Conservation (phyloP, 2,888 invertebrate species). For the Oscheius sp. region DNA sequence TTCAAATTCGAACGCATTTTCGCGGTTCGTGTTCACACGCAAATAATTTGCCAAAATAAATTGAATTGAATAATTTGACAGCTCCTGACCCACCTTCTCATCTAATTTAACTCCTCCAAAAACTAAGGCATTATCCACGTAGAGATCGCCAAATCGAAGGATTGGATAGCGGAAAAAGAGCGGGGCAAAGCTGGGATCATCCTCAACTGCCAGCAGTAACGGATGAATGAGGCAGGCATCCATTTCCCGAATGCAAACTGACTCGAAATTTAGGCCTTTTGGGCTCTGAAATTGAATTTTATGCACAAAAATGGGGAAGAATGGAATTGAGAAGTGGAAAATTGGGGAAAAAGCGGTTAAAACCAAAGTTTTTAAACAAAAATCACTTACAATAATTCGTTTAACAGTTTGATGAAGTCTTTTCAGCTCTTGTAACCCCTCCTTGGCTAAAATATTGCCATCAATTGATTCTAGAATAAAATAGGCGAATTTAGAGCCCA, state of each 20-base stretch:
- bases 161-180: slow-evolving; percentile 64
- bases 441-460: slow-evolving; percentile 54
- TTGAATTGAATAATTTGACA: too few relatives aligned
- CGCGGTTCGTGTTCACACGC: too few relatives aligned
- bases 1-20: too few relatives aligned
- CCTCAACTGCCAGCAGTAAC: slow-evolving; percentile 22
- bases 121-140: slow-evolving; percentile 69
- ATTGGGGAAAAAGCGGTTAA: neutral
- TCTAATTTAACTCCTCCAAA: slow-evolving; percentile 64
- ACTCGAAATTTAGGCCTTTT: slow-evolving; percentile 9
- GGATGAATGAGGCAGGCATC: slow-evolving; percentile 29
- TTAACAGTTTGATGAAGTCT: slow-evolving; percentile 54
- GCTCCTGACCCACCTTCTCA: too few relatives aligned
- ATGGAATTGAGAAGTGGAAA: neutral
- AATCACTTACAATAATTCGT: slow-evolving; percentile 42
- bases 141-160: slow-evolving; percentile 60
- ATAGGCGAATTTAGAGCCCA: slow-evolving; percentile 69
- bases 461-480: slow-evolving; percentile 62
- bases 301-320: neutral
- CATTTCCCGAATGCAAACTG: slow-evolving; percentile 15
- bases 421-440: slow-evolving; percentile 50
- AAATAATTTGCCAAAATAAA: too few relatives aligned
- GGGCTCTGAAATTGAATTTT: neutral
- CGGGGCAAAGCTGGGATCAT: slow-evolving; percentile 27
- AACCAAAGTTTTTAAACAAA: neutral